Percentiles rank a stretch among this genome's conserved stretches.
phyloP scores from a whole-genome alignment of 2,888 invertebrate genomes.

The Dorcus hopei region DNA sequence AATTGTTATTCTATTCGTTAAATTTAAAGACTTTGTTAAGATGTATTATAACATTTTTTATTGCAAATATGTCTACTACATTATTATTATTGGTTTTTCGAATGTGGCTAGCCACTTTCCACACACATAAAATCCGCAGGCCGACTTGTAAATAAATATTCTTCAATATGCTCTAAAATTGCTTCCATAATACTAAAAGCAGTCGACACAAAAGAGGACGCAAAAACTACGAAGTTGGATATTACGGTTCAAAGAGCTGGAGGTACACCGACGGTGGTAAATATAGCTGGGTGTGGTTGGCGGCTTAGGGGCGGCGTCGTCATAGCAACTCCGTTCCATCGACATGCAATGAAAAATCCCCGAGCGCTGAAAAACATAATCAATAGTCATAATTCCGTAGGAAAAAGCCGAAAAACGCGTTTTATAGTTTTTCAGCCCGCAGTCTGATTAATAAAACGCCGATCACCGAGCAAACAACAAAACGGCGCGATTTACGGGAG shows the following conservation, averaged over 20 bases:
- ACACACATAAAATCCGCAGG: too few relatives aligned
- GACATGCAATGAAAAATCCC: slow-evolving; percentile 47
- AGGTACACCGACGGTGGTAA: slow-evolving; percentile 13
- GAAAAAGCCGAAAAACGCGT: slow-evolving; percentile 18
- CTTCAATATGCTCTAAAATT: not conserved
- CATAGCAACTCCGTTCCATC: slow-evolving; percentile 44
- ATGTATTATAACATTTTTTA: too few relatives aligned
- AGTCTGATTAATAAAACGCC: not conserved
- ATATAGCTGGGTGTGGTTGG: slow-evolving; percentile 37
- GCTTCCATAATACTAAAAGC: not conserved
- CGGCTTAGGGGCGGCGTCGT: slow-evolving; percentile 38
- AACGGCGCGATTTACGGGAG: too few relatives aligned
- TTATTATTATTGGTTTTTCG: too few relatives aligned
- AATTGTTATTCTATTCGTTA: too few relatives aligned
- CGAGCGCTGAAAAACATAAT: slow-evolving; percentile 42
- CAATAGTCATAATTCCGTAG: slow-evolving; percentile 41
- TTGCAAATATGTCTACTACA: too few relatives aligned
- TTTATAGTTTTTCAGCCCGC: not conserved
- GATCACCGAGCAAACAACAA: too few relatives aligned
- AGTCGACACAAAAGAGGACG: not conserved
- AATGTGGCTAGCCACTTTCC: too few relatives aligned
- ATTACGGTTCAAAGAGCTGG: not conserved
- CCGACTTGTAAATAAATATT: too few relatives aligned
- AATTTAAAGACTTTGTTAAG: too few relatives aligned
- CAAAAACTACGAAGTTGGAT: slow-evolving; percentile 1